phyloP scores from a whole-genome alignment of 2,888 invertebrate species.

The Calameuta idolon region DNA sequence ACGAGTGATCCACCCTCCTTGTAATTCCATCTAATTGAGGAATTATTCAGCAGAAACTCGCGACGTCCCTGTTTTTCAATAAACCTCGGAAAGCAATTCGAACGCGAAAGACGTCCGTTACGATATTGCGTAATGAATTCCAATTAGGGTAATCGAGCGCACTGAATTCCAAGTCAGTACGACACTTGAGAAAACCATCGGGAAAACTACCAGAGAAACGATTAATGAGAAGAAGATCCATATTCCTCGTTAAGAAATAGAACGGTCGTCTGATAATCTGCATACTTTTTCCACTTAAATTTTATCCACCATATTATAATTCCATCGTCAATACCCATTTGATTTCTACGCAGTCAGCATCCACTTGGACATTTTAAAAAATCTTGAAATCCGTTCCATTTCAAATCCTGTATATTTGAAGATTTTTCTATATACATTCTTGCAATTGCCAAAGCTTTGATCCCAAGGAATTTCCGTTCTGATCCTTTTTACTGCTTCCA shows the following conservation, averaged over 20 bases:
- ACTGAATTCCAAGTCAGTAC: slow-evolving; percentile 11
- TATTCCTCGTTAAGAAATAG: not conserved
- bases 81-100: slow-evolving; percentile 25
- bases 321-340: not conserved
- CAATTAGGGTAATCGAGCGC: slow-evolving; percentile 26
- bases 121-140: slow-evolving; percentile 39
- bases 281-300: not conserved
- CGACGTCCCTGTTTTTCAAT: slow-evolving; percentile 13
- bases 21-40: slow-evolving; percentile 47
- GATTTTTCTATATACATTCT: not conserved
- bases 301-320: not conserved
- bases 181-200: slow-evolving; percentile 22
- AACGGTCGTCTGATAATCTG: not conserved
- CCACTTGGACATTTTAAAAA: not conserved
- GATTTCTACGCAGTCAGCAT: not conserved
- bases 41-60: slow-evolving; percentile 37
- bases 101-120: slow-evolving; percentile 13
- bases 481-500: not conserved
- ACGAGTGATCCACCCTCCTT: slow-evolving; percentile 11
- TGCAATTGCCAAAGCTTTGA: not conserved
- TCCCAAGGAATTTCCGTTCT: not conserved
- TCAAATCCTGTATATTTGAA: not conserved
- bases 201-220: slow-evolving; percentile 17
- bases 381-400: not conserved
- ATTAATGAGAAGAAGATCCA: not conserved